Evolutionary conservation across 2,797 vertebrate genomes (phyloP), one percentile per base, ranked within the genome.

Genomic region (Phataginus tricuspis): DNA sequence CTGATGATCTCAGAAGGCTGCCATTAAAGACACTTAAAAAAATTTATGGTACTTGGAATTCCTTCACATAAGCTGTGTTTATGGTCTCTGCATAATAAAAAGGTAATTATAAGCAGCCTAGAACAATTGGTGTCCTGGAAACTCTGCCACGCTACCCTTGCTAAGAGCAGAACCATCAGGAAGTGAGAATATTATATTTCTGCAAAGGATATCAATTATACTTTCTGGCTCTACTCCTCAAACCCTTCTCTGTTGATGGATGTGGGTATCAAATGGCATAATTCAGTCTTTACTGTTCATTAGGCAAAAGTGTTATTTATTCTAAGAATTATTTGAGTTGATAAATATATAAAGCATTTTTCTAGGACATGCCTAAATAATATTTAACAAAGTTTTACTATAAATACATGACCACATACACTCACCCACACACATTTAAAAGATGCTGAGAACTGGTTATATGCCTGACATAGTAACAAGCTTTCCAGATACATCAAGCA

Each of bases 301-400:
- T 84, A 11, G 5, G 8, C 3, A 42, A 59, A 75, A 39, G 15
- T 29, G 37, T 23, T 57, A 61, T 49, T 92, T 63, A 80, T 83
- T 64, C 19, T 77, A 61, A 78, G 4, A 63, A 55, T 45, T 45
- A 83, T 53, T 84, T 83, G 57, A 61, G 7, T 74, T 77, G 39
- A 80, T 71, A 86, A 88, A 57, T 71, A 68, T 4, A 53, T 49
- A 91, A 94, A 93, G 9, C 18, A 39, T 68, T 88, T 94, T 25
- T 72, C 55, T n/a, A 88, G 71, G 45, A 88, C 1, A 21, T 16
- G 59, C 21, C 5, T 42, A 96, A 90, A 90, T 57, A 88, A 13
- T n/a, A 64, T 16, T 91, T 86, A 89, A 75, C 31, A 72, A 25
- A 31, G 11, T 79, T 61, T 91, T 49, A 85, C 14, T 49, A 59